Conservation (phyloP, 2,888 invertebrate genomes). For the Pollenia angustigena region DNA sequence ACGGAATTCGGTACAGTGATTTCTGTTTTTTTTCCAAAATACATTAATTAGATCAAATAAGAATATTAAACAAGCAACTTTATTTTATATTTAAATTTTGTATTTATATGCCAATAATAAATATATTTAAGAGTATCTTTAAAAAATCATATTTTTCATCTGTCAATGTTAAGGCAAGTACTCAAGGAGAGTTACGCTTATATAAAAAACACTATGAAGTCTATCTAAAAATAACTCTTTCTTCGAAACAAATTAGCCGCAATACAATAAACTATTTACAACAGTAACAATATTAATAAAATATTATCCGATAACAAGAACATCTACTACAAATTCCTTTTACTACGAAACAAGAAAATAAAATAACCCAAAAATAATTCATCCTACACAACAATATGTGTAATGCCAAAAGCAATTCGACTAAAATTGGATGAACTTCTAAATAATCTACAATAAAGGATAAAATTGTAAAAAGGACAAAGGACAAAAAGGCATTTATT, state of each 20-base stretch:
- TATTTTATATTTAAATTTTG: too few species aligned
- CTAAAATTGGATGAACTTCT: background rate
- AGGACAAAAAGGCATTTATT: conserved; percentile 33
- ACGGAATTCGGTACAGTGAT: too few species aligned
- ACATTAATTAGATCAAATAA: too few species aligned
- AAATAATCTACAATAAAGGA: conserved; percentile 3
- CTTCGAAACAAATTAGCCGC: background rate
- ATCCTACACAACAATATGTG: background rate
- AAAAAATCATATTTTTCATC: too few species aligned
- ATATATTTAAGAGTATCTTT: too few species aligned
- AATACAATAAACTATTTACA: background rate
- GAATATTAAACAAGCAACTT: too few species aligned
- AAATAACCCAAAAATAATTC: background rate
- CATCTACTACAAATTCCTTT: background rate
- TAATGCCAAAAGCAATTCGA: conserved; percentile 10
- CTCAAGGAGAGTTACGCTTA: too few species aligned
- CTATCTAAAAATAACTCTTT: too few species aligned
- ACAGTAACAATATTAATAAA: background rate
- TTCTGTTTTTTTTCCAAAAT: too few species aligned
- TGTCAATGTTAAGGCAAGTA: too few species aligned
- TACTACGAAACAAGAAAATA: background rate
- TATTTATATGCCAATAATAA: too few species aligned
- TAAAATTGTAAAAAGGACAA: background rate
- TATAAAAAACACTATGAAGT: too few species aligned
- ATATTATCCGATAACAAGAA: conserved; percentile 10